Base-by-base conservation (phyloP, 2,797 vertebrate genomes). In the Tarsius wallacei region DNA sequence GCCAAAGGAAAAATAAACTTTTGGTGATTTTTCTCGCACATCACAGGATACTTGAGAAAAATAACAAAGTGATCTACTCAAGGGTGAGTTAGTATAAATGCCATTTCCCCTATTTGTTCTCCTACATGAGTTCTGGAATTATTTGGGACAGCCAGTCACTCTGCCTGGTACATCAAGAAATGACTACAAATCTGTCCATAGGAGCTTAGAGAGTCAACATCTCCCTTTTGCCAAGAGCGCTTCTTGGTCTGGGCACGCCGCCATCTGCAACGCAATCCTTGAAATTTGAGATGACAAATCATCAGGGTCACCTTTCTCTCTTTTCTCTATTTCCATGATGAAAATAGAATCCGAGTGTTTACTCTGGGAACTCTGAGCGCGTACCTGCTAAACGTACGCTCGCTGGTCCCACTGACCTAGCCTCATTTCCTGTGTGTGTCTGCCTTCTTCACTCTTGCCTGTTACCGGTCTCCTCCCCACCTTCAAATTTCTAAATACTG, bases 201-300 rank as follows among this genome's bases (percentile, higher is more conserved):
- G 93, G 84, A 96, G 64, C 85, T 95, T 4, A 36, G 91, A 90
- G 93, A 91, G 47, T 78, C 89, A 94, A 49, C 91, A 68, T 90
- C 91, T 96, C 53, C 73, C 87, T 93, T 51, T 16, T 83, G 95
- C 91, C 91, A 81, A 71, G 85, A 94, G 94, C 55, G 17, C 96
- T 86, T 93, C 17, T n/a, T 76, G 74, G 47, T 96, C 97, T 93
- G 96, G 97, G 97, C 96, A 87, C 0, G 0, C 15, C 0, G 88
- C 96, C 97, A 98, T 96, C 71, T 83, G 96, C 80, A 42, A 90
- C 33, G 64, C 28, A 63, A 94, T 89, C 77, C 84, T 95, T 96
- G 95, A 97, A 96, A 96, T 90, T 64, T 42, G 73, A 97, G 94
- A 81, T 96, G 97, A 97, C 96, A 95, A 93, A 96, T 94, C 80